These are phyloP conservation scores for Leptarthrus brevirostris DNA, from an alignment of 2,888 invertebrate genomes.

Conservation along the genomic window DNA sequence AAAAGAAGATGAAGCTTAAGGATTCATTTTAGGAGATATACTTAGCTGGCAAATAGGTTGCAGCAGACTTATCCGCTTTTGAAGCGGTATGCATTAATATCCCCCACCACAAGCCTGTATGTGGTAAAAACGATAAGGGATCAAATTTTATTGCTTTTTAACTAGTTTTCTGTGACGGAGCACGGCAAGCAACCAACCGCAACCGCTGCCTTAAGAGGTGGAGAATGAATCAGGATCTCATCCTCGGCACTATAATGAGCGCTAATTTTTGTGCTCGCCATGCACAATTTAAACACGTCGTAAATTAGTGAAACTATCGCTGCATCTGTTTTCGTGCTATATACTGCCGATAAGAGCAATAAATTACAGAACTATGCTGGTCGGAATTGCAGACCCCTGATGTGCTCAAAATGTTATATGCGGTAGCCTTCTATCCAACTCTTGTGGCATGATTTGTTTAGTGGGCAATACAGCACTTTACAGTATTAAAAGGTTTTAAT, in stretches of 20 bases:
- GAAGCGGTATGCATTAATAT: constrained; percentile 18
- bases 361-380: constrained; percentile 29
- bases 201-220: neutral
- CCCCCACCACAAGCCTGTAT: neutral
- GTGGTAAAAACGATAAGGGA: constrained; percentile 38
- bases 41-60: neutral
- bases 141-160: constrained; percentile 45
- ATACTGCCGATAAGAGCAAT: constrained; percentile 33
- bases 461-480: neutral
- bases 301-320: constrained; percentile 36
- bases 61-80: neutral
- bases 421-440: neutral
- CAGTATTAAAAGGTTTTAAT: constrained; percentile 16
- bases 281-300: constrained; percentile 39
- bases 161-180: neutral
- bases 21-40: neutral
- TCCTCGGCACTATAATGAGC: constrained; percentile 4
- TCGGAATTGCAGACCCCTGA: constrained; percentile 26
- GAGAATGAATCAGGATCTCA: neutral
- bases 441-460: constrained; percentile 22
- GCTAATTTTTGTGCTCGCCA: constrained; percentile 24
- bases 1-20: constrained; percentile 6
- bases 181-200: neutral
- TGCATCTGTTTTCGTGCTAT: constrained; percentile 34
- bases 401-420: constrained; percentile 44